These are phyloP conservation scores for Rhadinocentrus ornatus DNA, from an alignment of 2,797 vertebrate genomes.

Conservation along the genomic window DNA sequence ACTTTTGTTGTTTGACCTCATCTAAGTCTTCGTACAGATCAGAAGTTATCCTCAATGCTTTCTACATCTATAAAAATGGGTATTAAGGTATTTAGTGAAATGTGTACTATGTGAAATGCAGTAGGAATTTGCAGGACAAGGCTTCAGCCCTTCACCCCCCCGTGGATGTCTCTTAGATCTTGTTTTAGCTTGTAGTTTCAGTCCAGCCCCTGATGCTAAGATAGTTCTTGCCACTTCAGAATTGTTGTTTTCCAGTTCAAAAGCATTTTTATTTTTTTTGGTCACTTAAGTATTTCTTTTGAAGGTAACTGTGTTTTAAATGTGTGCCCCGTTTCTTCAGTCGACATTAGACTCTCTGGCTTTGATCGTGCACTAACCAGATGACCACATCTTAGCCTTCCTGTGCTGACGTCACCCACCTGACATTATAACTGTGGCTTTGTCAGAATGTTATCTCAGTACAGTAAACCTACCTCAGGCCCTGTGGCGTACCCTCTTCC, in stretches of 20 bases:
- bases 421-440: conserved; percentile 33
- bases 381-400: conserved; percentile 55
- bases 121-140: too few relatives aligned
- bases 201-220: background rate
- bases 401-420: conserved; percentile 34
- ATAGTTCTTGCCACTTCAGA: background rate
- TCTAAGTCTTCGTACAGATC: background rate
- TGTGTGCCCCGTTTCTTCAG: conserved; percentile 17
- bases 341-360: conserved; percentile 2
- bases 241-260: conserved; percentile 53
- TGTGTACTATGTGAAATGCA: background rate
- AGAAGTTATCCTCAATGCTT: background rate
- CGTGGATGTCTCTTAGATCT: background rate
- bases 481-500: conserved; percentile 20
- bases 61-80: background rate
- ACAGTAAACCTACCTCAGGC: conserved; percentile 43
- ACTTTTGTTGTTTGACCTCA: background rate
- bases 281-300: conserved; percentile 14
- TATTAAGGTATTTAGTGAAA: background rate
- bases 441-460: conserved; percentile 22
- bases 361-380: conserved; percentile 29
- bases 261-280: conserved; percentile 43
- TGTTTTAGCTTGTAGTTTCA: background rate
- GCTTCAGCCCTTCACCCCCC: too few relatives aligned
- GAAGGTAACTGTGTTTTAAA: conserved; percentile 6